A percentile compares a stretch with the other conserved stretches of the same genome.
These are phyloP conservation scores for Asobara japonica DNA, from an alignment of 1,140 invertebrate genomes.

Conservation along the genomic window DNA sequence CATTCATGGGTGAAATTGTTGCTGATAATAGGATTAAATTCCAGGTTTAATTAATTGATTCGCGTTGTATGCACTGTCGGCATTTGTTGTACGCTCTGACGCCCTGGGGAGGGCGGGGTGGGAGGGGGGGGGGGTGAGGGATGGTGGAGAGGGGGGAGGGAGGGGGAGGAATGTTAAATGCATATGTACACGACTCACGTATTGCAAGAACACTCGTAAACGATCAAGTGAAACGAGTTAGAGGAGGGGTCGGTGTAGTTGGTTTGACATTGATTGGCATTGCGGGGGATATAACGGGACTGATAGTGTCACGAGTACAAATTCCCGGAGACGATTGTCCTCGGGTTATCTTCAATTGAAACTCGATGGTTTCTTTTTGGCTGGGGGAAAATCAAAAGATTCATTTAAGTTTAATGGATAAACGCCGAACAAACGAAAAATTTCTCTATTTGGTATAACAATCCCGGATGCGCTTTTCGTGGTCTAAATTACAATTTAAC, in stretches of 20 bases:
- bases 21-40: not conserved
- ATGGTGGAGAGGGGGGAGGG: not conserved
- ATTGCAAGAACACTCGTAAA: not conserved
- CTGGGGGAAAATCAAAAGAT: not conserved
- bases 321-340: constrained; percentile 6
- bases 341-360: not conserved
- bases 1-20: not conserved
- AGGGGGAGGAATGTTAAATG: not conserved
- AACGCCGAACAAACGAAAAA: too few relatives aligned
- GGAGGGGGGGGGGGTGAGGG: not conserved
- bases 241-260: not conserved
- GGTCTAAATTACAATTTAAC: too few relatives aligned
- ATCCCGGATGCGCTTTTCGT: too few relatives aligned
- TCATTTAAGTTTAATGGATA: too few relatives aligned
- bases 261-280: constrained; percentile 1
- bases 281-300: constrained; percentile 19
- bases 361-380: not conserved
- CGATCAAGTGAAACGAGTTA: not conserved
- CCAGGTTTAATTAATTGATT: constrained; percentile 7
- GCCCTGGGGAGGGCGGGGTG: not conserved
- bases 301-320: constrained; percentile 23
- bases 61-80: not conserved
- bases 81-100: not conserved
- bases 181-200: not conserved
- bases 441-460: too few relatives aligned